These are phyloP conservation scores for Hermaeophaga mercurialis DNA, from an alignment of 2,888 invertebrate genomes.

Conservation along the genomic window DNA sequence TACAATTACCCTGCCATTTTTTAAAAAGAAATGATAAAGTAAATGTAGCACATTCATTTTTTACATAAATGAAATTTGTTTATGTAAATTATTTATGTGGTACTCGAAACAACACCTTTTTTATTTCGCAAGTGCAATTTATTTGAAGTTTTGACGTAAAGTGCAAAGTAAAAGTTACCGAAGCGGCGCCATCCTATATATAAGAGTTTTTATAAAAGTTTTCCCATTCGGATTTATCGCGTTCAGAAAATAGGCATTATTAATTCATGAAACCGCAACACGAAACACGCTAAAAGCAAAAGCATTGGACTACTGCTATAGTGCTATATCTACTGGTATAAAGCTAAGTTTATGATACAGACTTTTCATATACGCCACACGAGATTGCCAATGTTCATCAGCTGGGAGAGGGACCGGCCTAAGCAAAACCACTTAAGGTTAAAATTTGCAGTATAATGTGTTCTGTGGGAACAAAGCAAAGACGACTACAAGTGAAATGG, in stretches of 20 bases:
- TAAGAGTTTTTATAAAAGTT: conserved; percentile 20
- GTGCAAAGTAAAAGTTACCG: conserved; percentile 6
- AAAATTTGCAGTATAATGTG: too few relatives aligned
- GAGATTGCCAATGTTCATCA: conserved; percentile 15
- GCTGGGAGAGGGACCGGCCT: background rate
- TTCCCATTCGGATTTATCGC: conserved; percentile 28
- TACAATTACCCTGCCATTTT: too few relatives aligned
- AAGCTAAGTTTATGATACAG: conserved; percentile 17
- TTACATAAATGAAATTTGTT: too few relatives aligned
- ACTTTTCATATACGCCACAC: conserved; percentile 15
- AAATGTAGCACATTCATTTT: too few relatives aligned
- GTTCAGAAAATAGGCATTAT: conserved; percentile 50
- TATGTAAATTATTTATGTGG: too few relatives aligned
- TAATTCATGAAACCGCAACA: conserved; percentile 49
- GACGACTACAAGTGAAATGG: too few relatives aligned
- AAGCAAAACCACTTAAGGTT: too few relatives aligned
- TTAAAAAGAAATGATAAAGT: too few relatives aligned
- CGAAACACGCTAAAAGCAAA: conserved; percentile 40
- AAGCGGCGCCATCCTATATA: conserved; percentile 1
- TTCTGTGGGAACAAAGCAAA: too few relatives aligned
- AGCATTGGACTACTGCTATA: conserved; percentile 23
- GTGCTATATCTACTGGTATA: conserved; percentile 9
- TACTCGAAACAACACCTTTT: background rate
- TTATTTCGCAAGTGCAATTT: background rate
- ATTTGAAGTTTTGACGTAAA: background rate